Evolutionary conservation across 35 echinoderm and acorn worm species (phyloP).

Genomic region (Patiria miniata): DNA sequence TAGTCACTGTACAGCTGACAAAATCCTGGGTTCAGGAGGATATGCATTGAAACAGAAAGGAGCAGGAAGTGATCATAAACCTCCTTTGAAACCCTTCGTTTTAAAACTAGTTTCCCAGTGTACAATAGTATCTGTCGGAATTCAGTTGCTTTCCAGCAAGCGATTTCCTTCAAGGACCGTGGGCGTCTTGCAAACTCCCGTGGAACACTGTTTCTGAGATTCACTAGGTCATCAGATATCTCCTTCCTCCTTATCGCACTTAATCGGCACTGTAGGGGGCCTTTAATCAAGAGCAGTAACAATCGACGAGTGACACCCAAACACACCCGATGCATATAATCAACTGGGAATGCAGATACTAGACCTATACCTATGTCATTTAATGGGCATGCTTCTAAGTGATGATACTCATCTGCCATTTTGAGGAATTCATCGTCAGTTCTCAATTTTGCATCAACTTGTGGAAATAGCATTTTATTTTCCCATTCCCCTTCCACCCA

Average conservation of each 20-base stretch:
- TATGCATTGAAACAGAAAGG: slow-evolving; percentile 47
- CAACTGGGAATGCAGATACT: slow-evolving; percentile 60
- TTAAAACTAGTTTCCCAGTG: slow-evolving; percentile 52
- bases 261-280: slow-evolving; percentile 38
- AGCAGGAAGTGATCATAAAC: slow-evolving; percentile 60
- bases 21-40: slow-evolving; percentile 64
- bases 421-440: slow-evolving; percentile 54
- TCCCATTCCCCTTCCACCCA: slow-evolving; percentile 34
- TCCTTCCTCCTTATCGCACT: slow-evolving; percentile 1
- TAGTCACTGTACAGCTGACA: slow-evolving; percentile 30
- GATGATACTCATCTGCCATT: slow-evolving; percentile 52
- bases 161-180: slow-evolving; percentile 50
- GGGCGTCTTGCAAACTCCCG: slow-evolving; percentile 64
- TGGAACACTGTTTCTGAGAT: slow-evolving; percentile 48
- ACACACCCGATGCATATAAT: slow-evolving; percentile 83
- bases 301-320: slow-evolving; percentile 64
- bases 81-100: slow-evolving; percentile 16
- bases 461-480: slow-evolving; percentile 61
- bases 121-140: slow-evolving; percentile 69
- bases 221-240: slow-evolving; percentile 50
- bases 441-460: slow-evolving; percentile 12
- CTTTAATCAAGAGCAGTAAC: slow-evolving; percentile 61
- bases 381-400: slow-evolving; percentile 40
- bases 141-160: slow-evolving; percentile 73
- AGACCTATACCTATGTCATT: slow-evolving; percentile 31